phyloP scores from a whole-genome alignment of 2,888 invertebrate genomes.

The Thereva nobilitata region DNA sequence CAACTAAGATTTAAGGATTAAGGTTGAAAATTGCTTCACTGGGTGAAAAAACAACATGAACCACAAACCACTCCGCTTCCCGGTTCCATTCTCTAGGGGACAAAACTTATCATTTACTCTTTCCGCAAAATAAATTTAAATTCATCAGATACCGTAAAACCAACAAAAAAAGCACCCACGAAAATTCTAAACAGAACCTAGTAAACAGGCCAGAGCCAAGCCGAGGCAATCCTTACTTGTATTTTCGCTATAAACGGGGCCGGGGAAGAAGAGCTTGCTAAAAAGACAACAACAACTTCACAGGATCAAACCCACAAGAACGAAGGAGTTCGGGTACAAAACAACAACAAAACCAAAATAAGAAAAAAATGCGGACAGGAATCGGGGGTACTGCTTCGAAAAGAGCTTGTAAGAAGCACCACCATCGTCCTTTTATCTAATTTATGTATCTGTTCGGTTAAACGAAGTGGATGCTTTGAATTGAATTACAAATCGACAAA shows the following conservation, averaged over 20 bases:
- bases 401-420: constrained; percentile 16
- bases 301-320: too few relatives aligned
- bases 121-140: constrained; percentile 21
- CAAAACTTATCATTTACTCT: constrained; percentile 3
- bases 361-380: not conserved
- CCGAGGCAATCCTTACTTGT: constrained; percentile 11
- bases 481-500: constrained; percentile 41
- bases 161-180: constrained; percentile 3
- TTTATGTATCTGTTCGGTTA: constrained; percentile 30
- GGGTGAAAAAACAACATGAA: too few relatives aligned
- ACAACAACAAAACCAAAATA: too few relatives aligned
- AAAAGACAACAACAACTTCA: constrained; percentile 7
- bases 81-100: too few relatives aligned
- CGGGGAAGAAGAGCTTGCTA: not conserved
- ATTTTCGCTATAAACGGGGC: constrained; percentile 4
- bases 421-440: constrained; percentile 23
- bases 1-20: too few relatives aligned
- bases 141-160: not conserved
- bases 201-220: too few relatives aligned
- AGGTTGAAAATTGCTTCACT: too few relatives aligned
- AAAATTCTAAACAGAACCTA: constrained; percentile 17
- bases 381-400: constrained; percentile 2
- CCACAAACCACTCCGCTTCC: too few relatives aligned
- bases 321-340: too few relatives aligned
- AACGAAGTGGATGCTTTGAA: constrained; percentile 35